Base-by-base conservation (phyloP, 92 coral and sea anemone species). In the Phenganax stokvisi region DNA sequence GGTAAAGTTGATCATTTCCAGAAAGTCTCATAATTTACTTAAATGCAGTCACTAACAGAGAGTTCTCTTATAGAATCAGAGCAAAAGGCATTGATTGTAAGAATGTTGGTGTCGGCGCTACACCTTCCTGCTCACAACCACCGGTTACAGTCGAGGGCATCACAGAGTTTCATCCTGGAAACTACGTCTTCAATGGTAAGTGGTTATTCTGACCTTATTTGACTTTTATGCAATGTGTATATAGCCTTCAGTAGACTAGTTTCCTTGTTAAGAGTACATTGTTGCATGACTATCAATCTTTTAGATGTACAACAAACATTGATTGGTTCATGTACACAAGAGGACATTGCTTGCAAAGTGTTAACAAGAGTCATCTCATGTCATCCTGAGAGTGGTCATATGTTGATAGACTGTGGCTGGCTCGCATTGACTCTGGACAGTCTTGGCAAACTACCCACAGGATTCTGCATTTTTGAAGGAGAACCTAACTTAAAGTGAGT, bases 81-180 rank as follows among this genome's bases (percentile, higher is more conserved):
- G 88, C 80, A 12, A 89, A 86, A 57, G 98, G 97, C 0, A 81
- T 94, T 3, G 84, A 86, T 15, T 94, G 93, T 27, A 90, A 90
- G 25, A 87, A 82, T 51, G 91, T 90, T 15, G 97, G 91, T 4
- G 84, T 91, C 16, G 98, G 98, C 9, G 86, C 98, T 4, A 94
- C 98, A 20, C 97, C 97, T 54, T 83, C 85, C 11, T 94, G 98
- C 71, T 92, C 97, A 8, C 86, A 88, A 62, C 98, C 98, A 0
- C 88, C 89, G 12, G 83, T 79, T 52, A 85, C 68, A 55, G 51
- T 87, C 9, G 60, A 88, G 12, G 97, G 92, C 68, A 87, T 94
- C 13, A 91, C 93, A 0, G 98, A 94, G 87, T 94, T 91, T 87
- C 98, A 94, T 71, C 98, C 98, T 7, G 98, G 98, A 54, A 91